Evolutionary conservation across 2,113 vertebrate genomes (phyloP), one percentile per base, ranked within the genome.

Genomic region (Rhizomys pruinosus): DNA sequence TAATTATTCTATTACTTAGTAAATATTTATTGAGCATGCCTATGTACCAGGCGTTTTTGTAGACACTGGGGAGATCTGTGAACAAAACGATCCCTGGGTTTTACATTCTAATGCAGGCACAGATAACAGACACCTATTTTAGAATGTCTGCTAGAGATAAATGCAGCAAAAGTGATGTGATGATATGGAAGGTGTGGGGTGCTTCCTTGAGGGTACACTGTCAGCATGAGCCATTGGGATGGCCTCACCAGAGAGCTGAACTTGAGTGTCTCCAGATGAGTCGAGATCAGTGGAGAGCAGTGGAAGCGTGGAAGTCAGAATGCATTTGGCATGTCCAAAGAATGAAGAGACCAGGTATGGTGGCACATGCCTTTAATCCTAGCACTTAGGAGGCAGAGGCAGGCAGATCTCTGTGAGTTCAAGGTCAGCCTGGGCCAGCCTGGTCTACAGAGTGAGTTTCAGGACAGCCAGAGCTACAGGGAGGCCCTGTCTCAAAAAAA

Each of bases 1-100:
- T 77, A 78, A 93, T 92, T 52, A 66, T 82, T 90, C 69, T 17
- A n/a, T 39, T 66, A 78, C 57, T 95, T 87, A 92, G 37, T 78
- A 95, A 93, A 44, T 79, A 84, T 77, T 71, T 96, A 71, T 73
- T 42, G 68, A 87, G 3, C 11, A 32, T 86, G 68, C 7, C 15
- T 68, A 13, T 84, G 32, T 68, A 59, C 23, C 29, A 69, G 42
- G 42, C 29, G 42, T 69, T 77, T 87, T 89, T 52, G 23, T 13
- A 78, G 92, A 71, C n/a, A 16, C 2, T 23, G 32, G 42, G 79
- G 59, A 74, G 47, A 84, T 5, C 76, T 2, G 17, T 74, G 44
- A 80, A 23, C 7, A 37, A 32, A 64, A 68, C 5, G 15, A 59
- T 39, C 22, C 39, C 47, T 73, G 23, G 27, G 12, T 61, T 72